Conservation (phyloP, 2,797 vertebrate species). For the Benthosema pterotum region DNA sequence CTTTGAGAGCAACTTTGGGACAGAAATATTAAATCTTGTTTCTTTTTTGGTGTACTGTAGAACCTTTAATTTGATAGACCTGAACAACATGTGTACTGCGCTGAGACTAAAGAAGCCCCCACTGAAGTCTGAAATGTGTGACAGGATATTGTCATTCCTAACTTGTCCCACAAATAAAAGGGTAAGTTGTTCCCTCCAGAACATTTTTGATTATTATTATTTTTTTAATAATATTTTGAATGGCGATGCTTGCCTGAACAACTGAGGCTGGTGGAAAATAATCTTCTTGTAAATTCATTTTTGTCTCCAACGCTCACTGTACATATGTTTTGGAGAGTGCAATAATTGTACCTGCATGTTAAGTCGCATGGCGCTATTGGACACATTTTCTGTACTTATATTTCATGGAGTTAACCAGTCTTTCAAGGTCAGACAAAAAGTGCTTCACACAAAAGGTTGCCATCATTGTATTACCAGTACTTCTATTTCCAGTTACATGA, state of each 20-base stretch:
- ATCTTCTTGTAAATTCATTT: too few species aligned
- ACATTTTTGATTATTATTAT: not conserved
- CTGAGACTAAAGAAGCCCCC: conserved; percentile 94
- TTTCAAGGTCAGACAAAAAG: too few species aligned
- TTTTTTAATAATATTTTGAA: too few species aligned
- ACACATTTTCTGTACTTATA: too few species aligned
- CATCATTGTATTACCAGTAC: not conserved
- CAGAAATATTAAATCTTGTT: conserved; percentile 55
- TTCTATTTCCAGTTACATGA: conserved; percentile 66
- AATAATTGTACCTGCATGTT: too few species aligned
- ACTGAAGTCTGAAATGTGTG: conserved; percentile 86
- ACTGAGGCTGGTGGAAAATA: too few species aligned
- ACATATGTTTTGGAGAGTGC: too few species aligned
- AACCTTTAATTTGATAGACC: conserved; percentile 80
- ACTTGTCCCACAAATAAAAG: conserved; percentile 91
- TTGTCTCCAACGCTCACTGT: too few species aligned
- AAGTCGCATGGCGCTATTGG: too few species aligned
- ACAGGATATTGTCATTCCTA: conserved; percentile 91
- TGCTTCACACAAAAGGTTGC: not conserved
- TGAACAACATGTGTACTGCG: conserved; percentile 90
- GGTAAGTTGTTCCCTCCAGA: conserved; percentile 38
- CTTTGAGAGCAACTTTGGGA: too few species aligned
- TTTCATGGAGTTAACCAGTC: too few species aligned
- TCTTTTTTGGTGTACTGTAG: conserved; percentile 75
- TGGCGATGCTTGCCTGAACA: too few species aligned